Base-by-base conservation (phyloP, 2,797 vertebrate species). In the Anisognathus igniventris region DNA sequence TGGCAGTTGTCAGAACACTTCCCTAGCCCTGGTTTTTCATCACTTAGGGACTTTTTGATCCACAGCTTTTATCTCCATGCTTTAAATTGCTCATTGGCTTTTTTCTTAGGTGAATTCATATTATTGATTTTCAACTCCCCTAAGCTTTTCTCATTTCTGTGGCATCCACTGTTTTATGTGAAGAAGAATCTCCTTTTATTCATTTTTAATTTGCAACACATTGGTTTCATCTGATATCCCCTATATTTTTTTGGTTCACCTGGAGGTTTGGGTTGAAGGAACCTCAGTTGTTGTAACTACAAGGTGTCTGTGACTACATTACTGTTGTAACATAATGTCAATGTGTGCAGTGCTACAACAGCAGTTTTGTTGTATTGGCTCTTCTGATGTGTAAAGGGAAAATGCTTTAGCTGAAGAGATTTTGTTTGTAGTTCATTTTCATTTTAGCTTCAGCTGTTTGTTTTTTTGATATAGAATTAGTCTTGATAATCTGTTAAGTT, bases 401-500 rank as follows among this genome's bases (percentile, higher is more conserved):
- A 44, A 5, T 39, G 0, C 44, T 88, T 75, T 15, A 42, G 12
- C n/a, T 62, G 5, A 62, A 58, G 33, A 37, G 25, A 23, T 6
- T 6, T 60, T 8, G 21, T 61, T 66, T 45, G 25, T 60, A 66
- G 16, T 22, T 86, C 3, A 10, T 20, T 45, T 66, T 47, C 10
- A 50, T 62, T 93, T 80, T n/a, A 47, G 57, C 44, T 66, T 92
- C 18, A 45, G 10, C 37, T 90, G 27, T 84, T 95, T 86, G 27
- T 0, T 24, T 88, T 86, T 90, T 48, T n/a, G 73, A 56, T 56
- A 31, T 33, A 48, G 65, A 86, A 75, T 93, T 72, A 56, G 15
- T 66, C 62, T 61, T 78, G 47, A 60, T 84, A 65, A 90, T 91
- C 76, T 70, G 28, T 91, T 56, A 78, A 70, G 10, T 73, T 96